Base-by-base conservation (phyloP, 1,140 invertebrate species). In the Drosophila auraria region DNA sequence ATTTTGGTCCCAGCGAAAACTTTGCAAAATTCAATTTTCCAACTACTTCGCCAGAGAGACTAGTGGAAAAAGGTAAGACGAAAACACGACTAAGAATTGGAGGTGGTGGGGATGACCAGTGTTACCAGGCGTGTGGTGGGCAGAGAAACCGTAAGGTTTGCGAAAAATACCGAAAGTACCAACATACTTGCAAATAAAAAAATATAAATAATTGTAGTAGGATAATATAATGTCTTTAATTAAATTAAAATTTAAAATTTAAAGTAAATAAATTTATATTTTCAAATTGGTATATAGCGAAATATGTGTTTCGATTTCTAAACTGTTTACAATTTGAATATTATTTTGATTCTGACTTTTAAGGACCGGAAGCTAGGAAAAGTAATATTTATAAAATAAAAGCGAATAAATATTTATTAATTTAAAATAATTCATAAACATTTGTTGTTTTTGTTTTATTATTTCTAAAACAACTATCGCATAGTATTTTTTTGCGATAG, bases 1-100 rank as follows among this genome's bases (percentile, higher is more conserved):
- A 36, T 57, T 80, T 54, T 64, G 40, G 40, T 77, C 40, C 64
- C 64, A 71, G 68, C 64, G 64, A 71, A 72, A 59, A 72, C 65
- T 79, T 62, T 64, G 54, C 78, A 57, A 45, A 78, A 63, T 44
- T 25, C 25, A 74, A 49, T 69, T 69, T 75, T 80, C 69, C 81
- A 80, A 81, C 79, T 66, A 77, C 79, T 80, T 87, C 80, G 83
- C 83, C 77, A 87, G 64, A 77, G 47, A 68, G 40, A 68, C 49
- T 27, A 44, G 50, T 61, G 75, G 51, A 69, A 44, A 61, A 40
- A 56, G 47, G 59, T 25, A 33, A 69, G 47, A 54, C 42, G 54
- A 76, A 68, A 74, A 63, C 53, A 63, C 56, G 53, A 66, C 53
- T 47, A 38, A 42, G 36, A 69, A 38, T 11, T 40, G 17, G 17